Evolutionary conservation across 2,797 vertebrate species (phyloP), one percentile per base, ranked within the genome.

Genomic region (Neostethus bicornis): DNA sequence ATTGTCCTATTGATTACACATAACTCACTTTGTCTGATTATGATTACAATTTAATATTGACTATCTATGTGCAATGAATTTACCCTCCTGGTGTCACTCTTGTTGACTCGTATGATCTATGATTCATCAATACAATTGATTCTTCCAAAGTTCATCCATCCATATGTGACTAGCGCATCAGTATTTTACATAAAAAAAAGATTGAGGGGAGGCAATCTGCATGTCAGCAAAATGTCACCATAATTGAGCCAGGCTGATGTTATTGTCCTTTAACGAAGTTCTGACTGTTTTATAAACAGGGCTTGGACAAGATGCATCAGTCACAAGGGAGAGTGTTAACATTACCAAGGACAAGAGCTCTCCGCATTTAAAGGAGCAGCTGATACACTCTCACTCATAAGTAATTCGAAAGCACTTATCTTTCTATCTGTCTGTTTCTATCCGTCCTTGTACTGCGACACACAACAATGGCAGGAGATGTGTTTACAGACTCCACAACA

Each of bases 1-100:
- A 94, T 94, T 92, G 90, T 87, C 86, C 80, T 93, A 96, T 96
- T 93, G 95, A 96, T 95, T 94, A 90, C 78, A 92, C 92, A 93
- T 95, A 94, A 94, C 92, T 93, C 93, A 94, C 90, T 93, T 94
- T 93, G 94, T 94, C 93, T 92, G 90, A 90, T 92, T 92, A 92
- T 94, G 94, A 96, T 96, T 94, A 93, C 94, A 93, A 93, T 94
- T 93, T 92, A 89, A 92, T 92, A 92, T 92, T 90, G 93, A 91
- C 90, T 91, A 90, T 91, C 87, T 81, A 66, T 56, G 77, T 90
- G 91, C 91, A 71, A 92, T 92, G 93, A 94, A 92, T 93, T 93
- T 87, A 88, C 91, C 91, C 88, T 92, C 89, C 87, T 83, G 86
- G 92, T 91, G 91, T 85, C 89, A 93, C 91, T 91, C 90, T 93